Base-by-base conservation (phyloP, 1,140 invertebrate species). In the Coenobita brevimanus region DNA sequence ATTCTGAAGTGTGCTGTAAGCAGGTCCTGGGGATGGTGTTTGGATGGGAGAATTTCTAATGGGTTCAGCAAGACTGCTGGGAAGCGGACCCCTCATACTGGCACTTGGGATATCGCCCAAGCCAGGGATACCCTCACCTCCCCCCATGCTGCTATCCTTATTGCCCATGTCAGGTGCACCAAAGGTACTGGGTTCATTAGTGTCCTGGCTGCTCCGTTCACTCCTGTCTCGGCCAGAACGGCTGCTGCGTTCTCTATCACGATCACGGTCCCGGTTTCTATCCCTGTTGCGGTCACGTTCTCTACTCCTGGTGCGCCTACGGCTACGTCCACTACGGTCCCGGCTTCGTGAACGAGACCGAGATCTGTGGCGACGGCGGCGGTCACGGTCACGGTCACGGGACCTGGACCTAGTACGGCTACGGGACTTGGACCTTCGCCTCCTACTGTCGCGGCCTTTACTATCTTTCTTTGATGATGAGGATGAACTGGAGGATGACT, bases 251-350 rank as follows among this genome's bases (percentile, higher is more conserved):
- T 89, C 82, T 57, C 90, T 87, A 6, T 92, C 91, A 8, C 73
- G 69, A 60, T 91, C 91, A 69, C 91, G 57, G 17, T 92, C 91
- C 4, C 73, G 71, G 50, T 90, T 90, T 69, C 90, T 50, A 15
- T 90, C 87, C 69, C 86, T 84, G 17, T 73, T 82, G 46, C 90
- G 87, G 21, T 89, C 90, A 41, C 89, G 71, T 3, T 85, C 89
- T 24, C 89, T 38, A 36, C 76, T 85, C 21, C 88, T 64, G 15
- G 64, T 80, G 21, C 87, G 80, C 3, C 90, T 46, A 57, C 83
- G 75, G n/a, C 89, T 89, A 6, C 87, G 88, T 64, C 91, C 75
- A n/a, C 90, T 82, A 67, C 91, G 88, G 21, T 90, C 90, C 4
- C 89, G 87, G 62, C 82, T 89, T 21, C 90, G 71, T 38, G 91